These are phyloP conservation scores for Andrena bicolor DNA, from an alignment of 2,888 invertebrate species.

Conservation along the genomic window DNA sequence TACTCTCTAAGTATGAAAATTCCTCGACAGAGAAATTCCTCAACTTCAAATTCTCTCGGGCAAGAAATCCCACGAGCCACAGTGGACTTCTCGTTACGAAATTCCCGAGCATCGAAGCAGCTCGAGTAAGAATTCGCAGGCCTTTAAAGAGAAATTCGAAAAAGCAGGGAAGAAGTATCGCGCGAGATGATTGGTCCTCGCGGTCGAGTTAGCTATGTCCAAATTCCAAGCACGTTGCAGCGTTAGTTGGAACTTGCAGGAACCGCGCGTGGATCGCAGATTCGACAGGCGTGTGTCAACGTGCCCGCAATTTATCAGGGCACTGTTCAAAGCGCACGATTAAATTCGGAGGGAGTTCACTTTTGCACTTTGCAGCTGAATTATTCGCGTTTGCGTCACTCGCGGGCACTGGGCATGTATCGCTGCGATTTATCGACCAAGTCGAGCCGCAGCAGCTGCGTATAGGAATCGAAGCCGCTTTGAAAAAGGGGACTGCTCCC, in stretches of 20 bases:
- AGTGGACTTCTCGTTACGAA: neutral
- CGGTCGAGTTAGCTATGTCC: too few relatives aligned
- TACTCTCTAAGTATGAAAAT: neutral
- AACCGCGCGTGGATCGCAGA: neutral
- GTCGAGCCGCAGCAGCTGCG: neutral
- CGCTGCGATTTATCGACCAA: conserved; percentile 22
- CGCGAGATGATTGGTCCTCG: too few relatives aligned
- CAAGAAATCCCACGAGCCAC: too few relatives aligned
- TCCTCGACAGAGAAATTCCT: neutral
- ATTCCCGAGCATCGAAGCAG: neutral
- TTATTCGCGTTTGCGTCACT: conserved; percentile 34
- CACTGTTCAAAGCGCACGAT: conserved; percentile 57
- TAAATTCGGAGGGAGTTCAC: conserved; percentile 36
- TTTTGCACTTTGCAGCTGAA: conserved; percentile 60
- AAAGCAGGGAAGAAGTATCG: too few relatives aligned
- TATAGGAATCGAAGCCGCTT: too few relatives aligned
- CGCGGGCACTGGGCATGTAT: conserved; percentile 16
- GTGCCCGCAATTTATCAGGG: conserved; percentile 47
- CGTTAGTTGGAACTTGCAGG: neutral
- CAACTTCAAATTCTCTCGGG: neutral
- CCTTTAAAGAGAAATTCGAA: neutral
- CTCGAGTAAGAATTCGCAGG: neutral
- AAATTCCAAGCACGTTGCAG: conserved; percentile 9
- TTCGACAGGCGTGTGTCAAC: neutral
- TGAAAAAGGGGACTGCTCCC: too few relatives aligned